Evolutionary conservation across 92 coral and sea anemone genomes (phyloP).

Genomic region (Heteractis magnifica): DNA sequence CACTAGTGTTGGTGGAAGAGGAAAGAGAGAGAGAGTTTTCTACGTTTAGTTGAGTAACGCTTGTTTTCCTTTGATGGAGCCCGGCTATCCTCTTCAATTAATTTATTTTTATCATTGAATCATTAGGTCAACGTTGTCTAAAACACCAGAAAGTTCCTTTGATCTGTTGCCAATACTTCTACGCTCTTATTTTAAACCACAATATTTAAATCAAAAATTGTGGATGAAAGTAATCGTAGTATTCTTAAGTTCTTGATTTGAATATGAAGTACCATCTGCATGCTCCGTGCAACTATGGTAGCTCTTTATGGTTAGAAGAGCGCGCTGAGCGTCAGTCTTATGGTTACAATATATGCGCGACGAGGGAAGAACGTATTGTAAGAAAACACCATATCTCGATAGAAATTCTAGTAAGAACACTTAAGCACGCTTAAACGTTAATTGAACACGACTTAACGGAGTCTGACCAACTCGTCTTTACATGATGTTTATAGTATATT

Average conservation of each 20-base stretch:
- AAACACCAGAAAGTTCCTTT: conserved; percentile 19
- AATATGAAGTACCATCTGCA: neutral
- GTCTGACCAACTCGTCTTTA: neutral
- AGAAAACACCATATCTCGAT: neutral
- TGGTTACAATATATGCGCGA: neutral
- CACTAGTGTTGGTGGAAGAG: neutral
- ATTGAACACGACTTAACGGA: neutral
- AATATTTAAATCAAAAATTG: neutral
- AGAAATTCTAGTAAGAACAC: neutral
- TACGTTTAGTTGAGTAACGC: neutral
- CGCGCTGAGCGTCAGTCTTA: neutral
- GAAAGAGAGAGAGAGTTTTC: neutral
- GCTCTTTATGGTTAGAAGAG: no score
- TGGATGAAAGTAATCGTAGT: neutral
- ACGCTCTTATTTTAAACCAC: neutral
- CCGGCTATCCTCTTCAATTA: neutral
- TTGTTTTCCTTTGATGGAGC: neutral
- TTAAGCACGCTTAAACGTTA: neutral
- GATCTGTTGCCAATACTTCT: conserved; percentile 23
- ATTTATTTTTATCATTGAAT: conserved; percentile 11
- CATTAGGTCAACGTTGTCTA: conserved; percentile 19
- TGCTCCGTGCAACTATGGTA: neutral
- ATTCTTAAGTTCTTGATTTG: neutral
- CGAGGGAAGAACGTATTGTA: neutral
- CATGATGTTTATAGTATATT: neutral